These are phyloP conservation scores for Melanargia galathea DNA, from an alignment of 2,888 invertebrate species.

Conservation along the genomic window DNA sequence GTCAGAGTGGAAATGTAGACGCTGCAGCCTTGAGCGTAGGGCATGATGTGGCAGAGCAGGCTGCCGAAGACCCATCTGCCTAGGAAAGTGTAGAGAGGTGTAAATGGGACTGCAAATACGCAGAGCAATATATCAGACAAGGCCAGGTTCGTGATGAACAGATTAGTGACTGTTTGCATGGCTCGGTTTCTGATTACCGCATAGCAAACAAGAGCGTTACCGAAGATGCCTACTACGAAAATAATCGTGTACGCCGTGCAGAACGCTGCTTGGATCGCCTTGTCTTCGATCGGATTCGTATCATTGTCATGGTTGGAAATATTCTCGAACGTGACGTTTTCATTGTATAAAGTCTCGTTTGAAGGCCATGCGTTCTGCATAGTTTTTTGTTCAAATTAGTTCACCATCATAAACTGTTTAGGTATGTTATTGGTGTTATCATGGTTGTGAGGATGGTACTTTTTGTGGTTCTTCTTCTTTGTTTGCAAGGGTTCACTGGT, in stretches of 20 bases:
- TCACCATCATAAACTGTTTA: constrained; percentile 68
- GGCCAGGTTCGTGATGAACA: constrained; percentile 95
- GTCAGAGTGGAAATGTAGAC: constrained; percentile 96
- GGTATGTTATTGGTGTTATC: constrained; percentile 58
- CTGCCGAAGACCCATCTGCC: constrained; percentile 93
- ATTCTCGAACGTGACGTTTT: constrained; percentile 50
- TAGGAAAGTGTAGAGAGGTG: constrained; percentile 92
- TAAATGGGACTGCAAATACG: constrained; percentile 93
- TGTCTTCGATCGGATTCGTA: constrained; percentile 84
- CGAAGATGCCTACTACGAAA: constrained; percentile 90
- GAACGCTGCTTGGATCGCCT: constrained; percentile 87
- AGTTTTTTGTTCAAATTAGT: constrained; percentile 60
- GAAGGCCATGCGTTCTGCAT: constrained; percentile 71
- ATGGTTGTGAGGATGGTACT: constrained; percentile 51
- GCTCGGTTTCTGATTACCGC: constrained; percentile 92
- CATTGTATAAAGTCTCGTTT: constrained; percentile 54
- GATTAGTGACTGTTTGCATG: constrained; percentile 96
- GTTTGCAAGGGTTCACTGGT: constrained; percentile 21
- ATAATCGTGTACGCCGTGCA: constrained; percentile 89
- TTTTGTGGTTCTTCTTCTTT: constrained; percentile 41
- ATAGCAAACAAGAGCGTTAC: constrained; percentile 93
- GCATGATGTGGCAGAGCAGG: constrained; percentile 91
- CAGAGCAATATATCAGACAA: constrained; percentile 93
- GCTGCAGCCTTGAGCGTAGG: constrained; percentile 92
- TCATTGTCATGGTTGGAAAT: constrained; percentile 52